Conservation (phyloP, 92 coral and sea anemone genomes). For the Epizoanthus stellaris region DNA sequence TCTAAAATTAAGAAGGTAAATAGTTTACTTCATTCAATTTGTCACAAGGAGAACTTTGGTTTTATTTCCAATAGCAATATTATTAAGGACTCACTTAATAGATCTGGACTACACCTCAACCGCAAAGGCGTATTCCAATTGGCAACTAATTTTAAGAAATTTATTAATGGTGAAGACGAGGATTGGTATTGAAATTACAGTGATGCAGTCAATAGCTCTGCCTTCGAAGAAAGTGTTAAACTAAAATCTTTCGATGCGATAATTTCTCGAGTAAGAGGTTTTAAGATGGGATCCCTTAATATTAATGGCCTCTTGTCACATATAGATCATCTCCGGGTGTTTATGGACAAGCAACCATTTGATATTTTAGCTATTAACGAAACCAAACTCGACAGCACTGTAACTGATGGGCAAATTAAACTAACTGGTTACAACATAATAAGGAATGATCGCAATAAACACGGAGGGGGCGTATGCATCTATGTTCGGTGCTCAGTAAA, state of each 20-base stretch:
- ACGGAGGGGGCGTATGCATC: too few relatives aligned
- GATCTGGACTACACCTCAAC: slow-evolving; percentile 39
- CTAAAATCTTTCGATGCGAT: background rate
- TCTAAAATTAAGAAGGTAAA: slow-evolving; percentile 12
- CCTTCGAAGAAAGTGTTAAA: background rate
- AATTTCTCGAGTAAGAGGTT: slow-evolving; percentile 5
- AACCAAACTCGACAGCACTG: background rate
- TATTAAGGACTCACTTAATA: slow-evolving; percentile 10
- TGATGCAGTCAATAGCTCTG: slow-evolving; percentile 6
- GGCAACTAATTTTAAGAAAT: slow-evolving; percentile 44
- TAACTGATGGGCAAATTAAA: too few relatives aligned
- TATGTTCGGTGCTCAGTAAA: too few relatives aligned
- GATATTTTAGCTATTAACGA: slow-evolving; percentile 14
- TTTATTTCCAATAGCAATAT: slow-evolving; percentile 39
- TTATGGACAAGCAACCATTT: background rate
- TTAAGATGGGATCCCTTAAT: slow-evolving; percentile 20
- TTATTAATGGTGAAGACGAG: background rate
- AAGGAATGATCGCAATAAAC: too few relatives aligned
- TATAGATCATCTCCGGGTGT: background rate
- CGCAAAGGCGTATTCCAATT: slow-evolving; percentile 31
- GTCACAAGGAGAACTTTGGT: slow-evolving; percentile 28
- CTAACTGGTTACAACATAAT: too few relatives aligned
- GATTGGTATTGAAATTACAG: background rate
- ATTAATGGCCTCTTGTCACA: slow-evolving; percentile 17
- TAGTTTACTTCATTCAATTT: background rate